These are phyloP conservation scores for Nipponia nippon DNA, from an alignment of 2,113 vertebrate genomes.

Conservation along the genomic window DNA sequence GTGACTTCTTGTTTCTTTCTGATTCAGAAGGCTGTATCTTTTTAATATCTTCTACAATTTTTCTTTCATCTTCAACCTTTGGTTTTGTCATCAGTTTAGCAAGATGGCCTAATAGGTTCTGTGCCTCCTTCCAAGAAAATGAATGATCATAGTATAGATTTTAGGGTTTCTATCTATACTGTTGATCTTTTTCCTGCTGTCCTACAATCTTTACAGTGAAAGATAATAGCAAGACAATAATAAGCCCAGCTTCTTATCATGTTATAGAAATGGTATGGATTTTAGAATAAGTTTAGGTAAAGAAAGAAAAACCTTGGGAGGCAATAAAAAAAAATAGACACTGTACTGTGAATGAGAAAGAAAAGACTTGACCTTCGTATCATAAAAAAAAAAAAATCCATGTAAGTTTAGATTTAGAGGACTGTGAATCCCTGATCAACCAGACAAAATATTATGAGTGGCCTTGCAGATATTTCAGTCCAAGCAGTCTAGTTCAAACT, in stretches of 20 bases:
- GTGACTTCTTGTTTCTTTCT: constrained; percentile 2
- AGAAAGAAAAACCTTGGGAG: background rate
- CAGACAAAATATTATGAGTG: background rate
- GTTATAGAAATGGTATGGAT: background rate
- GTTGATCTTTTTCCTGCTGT: background rate
- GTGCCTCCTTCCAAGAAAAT: background rate
- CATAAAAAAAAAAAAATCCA: background rate
- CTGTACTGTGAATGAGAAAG: background rate
- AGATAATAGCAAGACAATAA: background rate
- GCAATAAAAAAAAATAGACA: background rate
- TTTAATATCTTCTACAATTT: constrained; percentile 9
- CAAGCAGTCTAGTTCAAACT: background rate
- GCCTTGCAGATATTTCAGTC: background rate
- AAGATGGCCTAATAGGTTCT: background rate
- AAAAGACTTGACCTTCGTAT: background rate
- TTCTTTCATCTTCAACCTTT: background rate
- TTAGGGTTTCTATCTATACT: background rate
- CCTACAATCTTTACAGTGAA: background rate
- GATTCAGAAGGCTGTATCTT: background rate
- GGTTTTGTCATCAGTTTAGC: background rate
- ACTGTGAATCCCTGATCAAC: background rate
- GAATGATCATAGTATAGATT: background rate
- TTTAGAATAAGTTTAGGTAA: background rate
- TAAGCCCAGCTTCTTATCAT: background rate
- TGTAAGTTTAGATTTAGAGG: background rate